Base-by-base conservation (phyloP, 2,888 invertebrate genomes). In the Trissolcus japonicus region DNA sequence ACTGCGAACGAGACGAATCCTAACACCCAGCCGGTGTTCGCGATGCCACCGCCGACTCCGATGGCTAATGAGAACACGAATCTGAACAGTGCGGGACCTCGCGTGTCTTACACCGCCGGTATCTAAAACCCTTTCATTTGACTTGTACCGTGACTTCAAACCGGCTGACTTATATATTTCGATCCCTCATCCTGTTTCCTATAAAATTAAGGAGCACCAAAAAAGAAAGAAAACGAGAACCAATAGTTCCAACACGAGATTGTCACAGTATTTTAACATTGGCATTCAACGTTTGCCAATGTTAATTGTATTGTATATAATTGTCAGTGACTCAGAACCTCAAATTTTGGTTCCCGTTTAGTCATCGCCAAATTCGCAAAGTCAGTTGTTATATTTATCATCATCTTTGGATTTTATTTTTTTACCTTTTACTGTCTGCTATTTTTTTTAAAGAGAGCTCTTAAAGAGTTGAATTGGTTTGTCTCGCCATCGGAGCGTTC, bases 31-130 rank as follows among this genome's bases (percentile, higher is more conserved):
- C 91, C 92, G 56, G 92, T 92, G 54, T 92, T 92, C 84, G 93
- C 94, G 63, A 93, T 93, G 93, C 93, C 92, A 43, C 88, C 84
- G 75, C 88, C 83, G 63, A 90, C 87, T 48, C 89, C 84, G 72
- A 82, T 84, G 79, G 80, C 83, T 73, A 93, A 93, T 60, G 95
- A 95, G 89, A 94, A 92, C 87, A 94, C 94, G 43, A 93, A 93
- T 84, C 91, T 95, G 73, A 88, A 88, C 82, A 87, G 88, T 62
- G 87, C 86, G 29, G 86, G 85, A 56, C 86, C 88, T 29, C 87
- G 85, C 79, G 82, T 86, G 78, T 84, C 85, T 69, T 88, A 87
- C 79, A 88, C 87, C 71, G 83, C 87, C 75, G 87, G 88, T 88
- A 88, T 86, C 83, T 83, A 83, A 79, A n/a, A 9, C 7, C 25